Percentiles rank a stretch among this genome's conserved stretches.
Evolutionary conservation across 2,888 invertebrate genomes (phyloP).

Genomic region (Drosophila fulvimacula): DNA sequence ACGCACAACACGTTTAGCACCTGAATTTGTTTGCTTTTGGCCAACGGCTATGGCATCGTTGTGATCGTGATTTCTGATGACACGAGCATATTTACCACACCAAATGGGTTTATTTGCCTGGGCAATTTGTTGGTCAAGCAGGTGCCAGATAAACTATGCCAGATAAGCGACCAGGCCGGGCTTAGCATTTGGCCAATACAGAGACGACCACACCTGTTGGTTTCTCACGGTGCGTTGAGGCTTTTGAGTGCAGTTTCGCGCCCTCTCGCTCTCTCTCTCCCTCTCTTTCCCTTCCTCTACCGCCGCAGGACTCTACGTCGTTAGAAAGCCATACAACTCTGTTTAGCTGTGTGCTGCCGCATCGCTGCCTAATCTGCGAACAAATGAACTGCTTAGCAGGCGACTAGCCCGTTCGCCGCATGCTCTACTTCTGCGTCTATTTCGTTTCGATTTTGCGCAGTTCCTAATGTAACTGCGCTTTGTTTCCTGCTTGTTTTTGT

Average conservation of each 20-base stretch:
- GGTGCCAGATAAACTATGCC: constrained; percentile 44
- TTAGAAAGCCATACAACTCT: constrained; percentile 67
- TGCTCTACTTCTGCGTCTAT: constrained; percentile 24
- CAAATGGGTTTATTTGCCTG: constrained; percentile 54
- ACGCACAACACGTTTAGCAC: constrained; percentile 71
- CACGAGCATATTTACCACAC: constrained; percentile 69
- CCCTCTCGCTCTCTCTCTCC: neutral
- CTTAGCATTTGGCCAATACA: neutral
- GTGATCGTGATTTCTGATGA: constrained; percentile 73
- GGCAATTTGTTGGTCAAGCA: constrained; percentile 34
- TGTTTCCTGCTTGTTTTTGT: constrained; percentile 37
- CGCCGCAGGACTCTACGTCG: constrained; percentile 47
- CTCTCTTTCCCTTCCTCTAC: neutral
- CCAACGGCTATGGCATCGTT: constrained; percentile 26
- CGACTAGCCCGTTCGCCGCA: constrained; percentile 35
- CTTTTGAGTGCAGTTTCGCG: constrained; percentile 21
- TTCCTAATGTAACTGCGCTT: constrained; percentile 46
- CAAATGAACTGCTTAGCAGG: constrained; percentile 55
- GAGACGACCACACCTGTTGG: constrained; percentile 53
- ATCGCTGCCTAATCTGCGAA: constrained; percentile 28
- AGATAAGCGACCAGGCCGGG: constrained; percentile 28
- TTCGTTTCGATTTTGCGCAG: constrained; percentile 48
- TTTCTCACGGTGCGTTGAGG: constrained; percentile 40
- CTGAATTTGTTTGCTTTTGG: constrained; percentile 60
- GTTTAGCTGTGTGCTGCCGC: constrained; percentile 60